Evolutionary conservation across 2,888 invertebrate species (phyloP).

Genomic region (Sarcophaga subvicina): DNA sequence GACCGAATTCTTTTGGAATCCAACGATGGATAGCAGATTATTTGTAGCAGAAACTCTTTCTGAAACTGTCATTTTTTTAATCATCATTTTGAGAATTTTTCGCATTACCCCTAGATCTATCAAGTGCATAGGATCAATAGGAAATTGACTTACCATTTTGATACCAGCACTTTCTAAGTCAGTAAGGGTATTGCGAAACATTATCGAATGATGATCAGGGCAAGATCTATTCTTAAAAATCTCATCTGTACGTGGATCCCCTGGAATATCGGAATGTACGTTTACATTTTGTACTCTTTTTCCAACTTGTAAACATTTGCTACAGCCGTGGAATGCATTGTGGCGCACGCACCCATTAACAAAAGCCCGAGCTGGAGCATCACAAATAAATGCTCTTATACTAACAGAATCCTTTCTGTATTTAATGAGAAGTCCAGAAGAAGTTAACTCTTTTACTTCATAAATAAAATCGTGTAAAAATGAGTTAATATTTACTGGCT

Average conservation of each 20-base stretch:
- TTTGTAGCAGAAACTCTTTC: too few species aligned
- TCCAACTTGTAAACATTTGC: conserved; percentile 28
- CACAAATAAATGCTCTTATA: too few species aligned
- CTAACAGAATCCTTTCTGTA: too few species aligned
- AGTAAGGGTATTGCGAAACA: background rate
- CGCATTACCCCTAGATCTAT: background rate
- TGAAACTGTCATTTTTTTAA: too few species aligned
- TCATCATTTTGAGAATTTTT: too few species aligned
- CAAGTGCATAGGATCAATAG: conserved; percentile 21
- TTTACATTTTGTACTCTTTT: conserved; percentile 18
- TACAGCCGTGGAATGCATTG: background rate
- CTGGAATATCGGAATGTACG: conserved; percentile 5
- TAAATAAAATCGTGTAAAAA: conserved; percentile 17
- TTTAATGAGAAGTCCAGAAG: background rate
- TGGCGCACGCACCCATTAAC: too few species aligned
- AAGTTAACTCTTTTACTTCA: conserved; percentile 12
- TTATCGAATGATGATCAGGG: conserved; percentile 2
- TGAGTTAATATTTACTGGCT: conserved; percentile 10
- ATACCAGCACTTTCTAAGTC: conserved; percentile 19
- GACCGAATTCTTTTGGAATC: too few species aligned
- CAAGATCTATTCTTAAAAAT: conserved; percentile 13
- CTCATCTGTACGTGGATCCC: conserved; percentile 1
- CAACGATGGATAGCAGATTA: too few species aligned
- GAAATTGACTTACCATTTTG: conserved; percentile 24
- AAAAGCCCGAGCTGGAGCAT: too few species aligned